phyloP scores from a whole-genome alignment of 1,140 invertebrate species.

The Drosophila neocordata region DNA sequence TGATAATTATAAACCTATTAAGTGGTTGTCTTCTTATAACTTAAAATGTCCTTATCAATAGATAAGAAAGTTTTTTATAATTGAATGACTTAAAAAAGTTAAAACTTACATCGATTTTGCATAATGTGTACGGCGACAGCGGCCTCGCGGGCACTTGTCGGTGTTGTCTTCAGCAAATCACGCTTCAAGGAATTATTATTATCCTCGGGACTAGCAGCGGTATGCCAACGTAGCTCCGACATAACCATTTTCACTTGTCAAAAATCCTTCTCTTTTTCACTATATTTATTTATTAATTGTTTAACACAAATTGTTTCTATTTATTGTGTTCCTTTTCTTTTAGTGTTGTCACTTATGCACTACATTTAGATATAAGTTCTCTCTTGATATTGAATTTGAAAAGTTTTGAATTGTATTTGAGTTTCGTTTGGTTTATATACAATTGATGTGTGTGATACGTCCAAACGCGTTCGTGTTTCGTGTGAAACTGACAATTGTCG shows the following conservation, averaged over 20 bases:
- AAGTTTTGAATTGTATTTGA: neutral
- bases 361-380: conserved; percentile 11
- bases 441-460: conserved; percentile 47
- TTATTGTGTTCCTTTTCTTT: conserved; percentile 17
- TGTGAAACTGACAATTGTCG: conserved; percentile 73
- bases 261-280: conserved; percentile 17
- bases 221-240: conserved; percentile 82
- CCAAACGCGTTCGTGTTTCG: conserved; percentile 79
- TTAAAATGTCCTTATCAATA: too few relatives aligned
- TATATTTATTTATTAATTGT: conserved; percentile 14
- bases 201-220: conserved; percentile 78
- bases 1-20: too few relatives aligned
- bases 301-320: conserved; percentile 18
- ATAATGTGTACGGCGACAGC: conserved; percentile 76
- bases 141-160: conserved; percentile 62
- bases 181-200: conserved; percentile 80
- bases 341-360: neutral
- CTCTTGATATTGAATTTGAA: conserved; percentile 10
- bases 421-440: conserved; percentile 33
- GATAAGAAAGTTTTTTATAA: too few relatives aligned
- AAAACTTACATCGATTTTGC: conserved; percentile 82
- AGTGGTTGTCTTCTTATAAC: too few relatives aligned
- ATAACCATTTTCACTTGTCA: conserved; percentile 81
- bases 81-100: neutral
- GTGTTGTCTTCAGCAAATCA: conserved; percentile 74